Evolutionary conservation across 2,888 invertebrate species (phyloP).

Genomic region (Girardia tigrina): DNA sequence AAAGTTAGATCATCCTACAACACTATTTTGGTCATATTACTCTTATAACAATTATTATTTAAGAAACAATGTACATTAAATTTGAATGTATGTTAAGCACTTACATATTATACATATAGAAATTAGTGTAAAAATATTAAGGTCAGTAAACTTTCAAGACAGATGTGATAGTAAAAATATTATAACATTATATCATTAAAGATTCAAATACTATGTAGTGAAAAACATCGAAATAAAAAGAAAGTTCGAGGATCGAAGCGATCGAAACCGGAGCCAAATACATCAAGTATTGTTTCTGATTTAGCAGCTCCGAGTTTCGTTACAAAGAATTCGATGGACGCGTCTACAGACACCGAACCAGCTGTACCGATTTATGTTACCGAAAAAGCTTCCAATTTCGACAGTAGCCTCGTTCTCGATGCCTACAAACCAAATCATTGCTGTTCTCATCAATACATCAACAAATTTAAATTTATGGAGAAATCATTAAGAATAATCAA

Average conservation of each 20-base stretch:
- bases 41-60: no score
- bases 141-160: no score
- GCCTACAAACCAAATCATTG: not conserved
- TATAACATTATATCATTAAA: no score
- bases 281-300: not conserved
- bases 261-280: not conserved
- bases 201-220: not conserved
- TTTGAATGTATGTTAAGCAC: no score
- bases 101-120: no score
- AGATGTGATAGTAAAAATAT: no score
- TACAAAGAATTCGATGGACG: not conserved
- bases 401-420: not conserved
- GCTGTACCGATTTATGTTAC: not conserved
- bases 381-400: conserved; percentile 1
- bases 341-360: not conserved
- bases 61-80: no score
- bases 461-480: not conserved
- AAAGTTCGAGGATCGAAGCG: not conserved
- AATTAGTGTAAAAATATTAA: no score
- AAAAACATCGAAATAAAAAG: not conserved
- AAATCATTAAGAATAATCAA: not conserved
- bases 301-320: not conserved
- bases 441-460: not conserved
- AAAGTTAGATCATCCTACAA: no score
- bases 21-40: no score